Evolutionary conservation across 2,888 invertebrate species (phyloP), one percentile per base, ranked within the genome.

Genomic region (Dolomedes plantarius): DNA sequence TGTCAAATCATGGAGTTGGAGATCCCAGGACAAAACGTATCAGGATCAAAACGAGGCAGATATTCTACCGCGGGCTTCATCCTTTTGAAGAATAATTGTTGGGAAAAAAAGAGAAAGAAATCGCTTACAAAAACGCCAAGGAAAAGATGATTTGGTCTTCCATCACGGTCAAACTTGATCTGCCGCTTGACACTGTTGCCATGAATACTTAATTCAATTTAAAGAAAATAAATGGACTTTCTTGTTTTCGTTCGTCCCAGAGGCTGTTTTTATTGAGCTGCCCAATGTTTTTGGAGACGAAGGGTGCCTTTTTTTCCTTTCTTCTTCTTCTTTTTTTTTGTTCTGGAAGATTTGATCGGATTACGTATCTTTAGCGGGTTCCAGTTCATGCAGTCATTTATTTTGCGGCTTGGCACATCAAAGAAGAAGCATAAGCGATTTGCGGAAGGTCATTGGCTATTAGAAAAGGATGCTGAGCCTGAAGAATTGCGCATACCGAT

Each of bases 101-200:
- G 11, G 16, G 13, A 11, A 46, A 11, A 16, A 9, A 46, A 46
- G 46, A 46, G 46, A 46, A 46, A 46, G n/a, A 46, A 46, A 46
- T 46, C 46, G 46, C 6, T n/a, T n/a, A n/a, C n/a, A n/a, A n/a
- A n/a, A n/a, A n/a, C n/a, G n/a, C n/a, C n/a, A n/a, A n/a, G n/a
- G n/a, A 46, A 46, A 46, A 11, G 6, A 46, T 46, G 46, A 46
- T 46, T 46, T n/a, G 46, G 16, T 46, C 46, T 46, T 46, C 46
- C n/a, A 46, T 46, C 46, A 46, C 6, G 46, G 46, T 46, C 46
- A 46, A n/a, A 46, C 9, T 46, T 46, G 46, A 46, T 46, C 46
- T 46, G 5, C 46, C 46, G 46, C 46, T 46, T 46, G 46, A 46
- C 46, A 46, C n/a, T 46, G 46, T 46, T 46, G 46, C 46, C 46